Evolutionary conservation across 2,888 invertebrate species (phyloP).

Genomic region (Synergus laeviventris): DNA sequence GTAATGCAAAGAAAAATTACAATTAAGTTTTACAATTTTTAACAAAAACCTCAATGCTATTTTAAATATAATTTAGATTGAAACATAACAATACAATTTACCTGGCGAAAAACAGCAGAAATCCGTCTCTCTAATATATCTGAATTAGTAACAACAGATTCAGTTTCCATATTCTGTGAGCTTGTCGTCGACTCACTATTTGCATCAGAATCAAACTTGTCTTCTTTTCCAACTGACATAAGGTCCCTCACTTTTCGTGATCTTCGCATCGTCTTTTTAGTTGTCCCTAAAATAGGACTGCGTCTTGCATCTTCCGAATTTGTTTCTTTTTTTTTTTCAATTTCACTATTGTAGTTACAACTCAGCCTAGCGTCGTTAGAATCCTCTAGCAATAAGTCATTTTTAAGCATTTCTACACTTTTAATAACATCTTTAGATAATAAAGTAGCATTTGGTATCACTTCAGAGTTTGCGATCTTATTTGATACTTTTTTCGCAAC

Average conservation of each 20-base stretch:
- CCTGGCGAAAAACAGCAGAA: conserved; percentile 63
- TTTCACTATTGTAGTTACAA: background rate
- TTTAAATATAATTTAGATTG: background rate
- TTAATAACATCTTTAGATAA: background rate
- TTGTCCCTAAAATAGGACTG: conserved; percentile 8
- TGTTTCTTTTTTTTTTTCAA: background rate
- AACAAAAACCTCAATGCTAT: conserved; percentile 44
- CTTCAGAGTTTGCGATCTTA: background rate
- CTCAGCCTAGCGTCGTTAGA: background rate
- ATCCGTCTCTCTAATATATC: conserved; percentile 65
- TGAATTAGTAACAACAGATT: conserved; percentile 28
- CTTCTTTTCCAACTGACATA: background rate
- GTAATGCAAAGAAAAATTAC: conserved; percentile 24
- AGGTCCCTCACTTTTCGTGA: conserved; percentile 40
- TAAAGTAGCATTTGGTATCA: background rate
- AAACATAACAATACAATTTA: conserved; percentile 49
- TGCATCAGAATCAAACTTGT: conserved; percentile 11
- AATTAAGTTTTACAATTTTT: conserved; percentile 15
- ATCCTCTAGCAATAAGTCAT: background rate
- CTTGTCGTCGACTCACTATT: conserved; percentile 59
- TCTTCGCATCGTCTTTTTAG: conserved; percentile 14
- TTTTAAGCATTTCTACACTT: background rate
- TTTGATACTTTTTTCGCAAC: conserved; percentile 28
- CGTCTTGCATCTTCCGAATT: background rate
- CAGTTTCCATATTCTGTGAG: background rate